A percentile compares a stretch with the other conserved stretches of the same genome.
These are phyloP conservation scores for Leptopilina myrica DNA, from an alignment of 2,888 invertebrate species.

Conservation along the genomic window DNA sequence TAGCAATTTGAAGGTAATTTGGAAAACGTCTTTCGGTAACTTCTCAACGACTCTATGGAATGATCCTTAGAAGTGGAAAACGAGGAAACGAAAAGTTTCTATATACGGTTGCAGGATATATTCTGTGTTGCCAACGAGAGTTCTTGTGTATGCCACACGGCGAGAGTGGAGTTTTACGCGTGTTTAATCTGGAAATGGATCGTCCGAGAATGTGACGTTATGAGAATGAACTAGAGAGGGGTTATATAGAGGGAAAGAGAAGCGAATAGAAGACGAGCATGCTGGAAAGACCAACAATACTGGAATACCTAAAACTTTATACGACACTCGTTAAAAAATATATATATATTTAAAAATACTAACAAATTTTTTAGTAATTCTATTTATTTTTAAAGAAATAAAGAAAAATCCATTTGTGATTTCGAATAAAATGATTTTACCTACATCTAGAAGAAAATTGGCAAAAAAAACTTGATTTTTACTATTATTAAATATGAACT, in stretches of 20 bases:
- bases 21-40: conserved; percentile 34
- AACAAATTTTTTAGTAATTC: no score
- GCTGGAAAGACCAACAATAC: conserved; percentile 48
- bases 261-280: conserved; percentile 53
- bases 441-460: no score
- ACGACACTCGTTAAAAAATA: conserved; percentile 51
- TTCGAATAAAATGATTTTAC: no score
- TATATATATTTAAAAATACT: no score
- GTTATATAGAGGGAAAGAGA: conserved; percentile 41
- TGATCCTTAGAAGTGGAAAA: conserved; percentile 47
- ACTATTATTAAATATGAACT: no score
- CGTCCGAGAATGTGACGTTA: conserved; percentile 68
- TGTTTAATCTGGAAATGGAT: conserved; percentile 76
- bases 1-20: conserved; percentile 29
- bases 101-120: conserved; percentile 45
- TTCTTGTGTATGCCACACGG: conserved; percentile 63
- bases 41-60: conserved; percentile 47
- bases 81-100: conserved; percentile 50
- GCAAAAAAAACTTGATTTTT: no score
- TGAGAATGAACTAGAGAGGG: conserved; percentile 56
- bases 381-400: no score
- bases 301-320: conserved; percentile 48
- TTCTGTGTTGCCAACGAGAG: conserved; percentile 54
- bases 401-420: no score
- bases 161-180: conserved; percentile 71